Base-by-base conservation (phyloP, 37 sponge, comb jelly and placozoan species). In the Diacarnus erythraeanus region DNA sequence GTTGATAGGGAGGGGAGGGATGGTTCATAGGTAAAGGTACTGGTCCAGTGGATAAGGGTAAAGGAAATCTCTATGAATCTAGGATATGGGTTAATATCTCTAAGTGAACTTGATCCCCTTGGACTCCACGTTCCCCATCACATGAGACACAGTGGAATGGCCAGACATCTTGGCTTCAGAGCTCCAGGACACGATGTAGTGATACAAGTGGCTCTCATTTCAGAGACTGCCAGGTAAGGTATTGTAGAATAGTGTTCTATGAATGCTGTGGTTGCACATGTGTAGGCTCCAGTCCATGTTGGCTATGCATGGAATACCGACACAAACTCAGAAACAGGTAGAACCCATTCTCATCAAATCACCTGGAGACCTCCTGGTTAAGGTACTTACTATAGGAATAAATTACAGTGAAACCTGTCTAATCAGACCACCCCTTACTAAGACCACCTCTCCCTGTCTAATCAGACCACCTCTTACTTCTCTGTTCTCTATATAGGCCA, bases 241-340 rank as follows among this genome's bases (percentile, higher is more conserved):
- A 15, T 66, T 69, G 4, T 35, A n/a, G n/a, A n/a, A n/a, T n/a
- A n/a, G n/a, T n/a, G n/a, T n/a, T n/a, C n/a, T n/a, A n/a, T n/a
- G n/a, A n/a, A n/a, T n/a, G n/a, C 18, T 70, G 71, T 10, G 12
- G 42, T 30, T 23, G 67, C 31, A 59, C 33, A 27, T 67, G 44
- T 41, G 10, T 64, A 94, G 95, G 0, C 79, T 97, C 3, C 97
- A 97, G 81, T 63, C 91, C 38, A 71, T 90, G 3, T 83, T 97
- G 21, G 87, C 97, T n/a, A 97, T 86, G 0, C 92, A 93, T 63
- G 94, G 97, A 8, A 91, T 97, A 25, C 91, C 89, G 0, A 88
- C 94, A 8, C 97, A 97, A 83, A 97, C 97, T 42, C 84, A 78
- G 20, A 80, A 88, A 34, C 92, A 97, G 43, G 86, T 97, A 20